These are phyloP conservation scores for Spisula subtruncata DNA, from an alignment of 2,888 invertebrate species.

Conservation along the genomic window DNA sequence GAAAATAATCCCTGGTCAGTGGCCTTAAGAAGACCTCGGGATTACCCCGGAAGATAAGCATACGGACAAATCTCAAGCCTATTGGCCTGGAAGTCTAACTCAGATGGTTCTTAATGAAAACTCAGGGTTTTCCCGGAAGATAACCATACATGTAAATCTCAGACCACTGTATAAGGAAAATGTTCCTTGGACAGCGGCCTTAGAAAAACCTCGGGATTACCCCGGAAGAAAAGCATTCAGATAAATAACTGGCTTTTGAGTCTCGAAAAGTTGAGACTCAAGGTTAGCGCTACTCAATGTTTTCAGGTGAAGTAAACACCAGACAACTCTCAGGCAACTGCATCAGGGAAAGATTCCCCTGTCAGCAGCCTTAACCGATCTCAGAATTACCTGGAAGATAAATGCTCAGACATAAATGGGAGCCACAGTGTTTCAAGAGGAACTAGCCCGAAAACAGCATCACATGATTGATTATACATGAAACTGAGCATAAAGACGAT, in stretches of 20 bases:
- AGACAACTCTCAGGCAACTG: no score
- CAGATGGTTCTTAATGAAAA: not conserved
- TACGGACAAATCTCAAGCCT: not conserved
- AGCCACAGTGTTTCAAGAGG: no score
- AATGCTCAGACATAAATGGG: no score
- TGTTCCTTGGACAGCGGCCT: not conserved
- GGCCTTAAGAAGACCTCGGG: not conserved
- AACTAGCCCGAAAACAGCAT: no score
- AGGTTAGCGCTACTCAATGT: no score
- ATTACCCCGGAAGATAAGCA: not conserved
- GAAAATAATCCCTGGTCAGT: not conserved
- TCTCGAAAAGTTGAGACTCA: no score
- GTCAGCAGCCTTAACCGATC: not conserved
- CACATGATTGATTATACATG: no score
- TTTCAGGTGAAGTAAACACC: no score
- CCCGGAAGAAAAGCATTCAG: not conserved
- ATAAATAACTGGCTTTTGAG: no score
- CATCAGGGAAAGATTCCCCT: not conserved
- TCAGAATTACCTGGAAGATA: not conserved
- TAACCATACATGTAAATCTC: not conserved
- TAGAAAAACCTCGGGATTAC: not conserved
- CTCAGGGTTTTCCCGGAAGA: not conserved
- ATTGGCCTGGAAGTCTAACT: not conserved
- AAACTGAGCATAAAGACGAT: no score
- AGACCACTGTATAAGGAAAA: not conserved